Evolutionary conservation across 2,888 invertebrate species (phyloP), one percentile per base, ranked within the genome.

Genomic region (Argyra leucocephala): DNA sequence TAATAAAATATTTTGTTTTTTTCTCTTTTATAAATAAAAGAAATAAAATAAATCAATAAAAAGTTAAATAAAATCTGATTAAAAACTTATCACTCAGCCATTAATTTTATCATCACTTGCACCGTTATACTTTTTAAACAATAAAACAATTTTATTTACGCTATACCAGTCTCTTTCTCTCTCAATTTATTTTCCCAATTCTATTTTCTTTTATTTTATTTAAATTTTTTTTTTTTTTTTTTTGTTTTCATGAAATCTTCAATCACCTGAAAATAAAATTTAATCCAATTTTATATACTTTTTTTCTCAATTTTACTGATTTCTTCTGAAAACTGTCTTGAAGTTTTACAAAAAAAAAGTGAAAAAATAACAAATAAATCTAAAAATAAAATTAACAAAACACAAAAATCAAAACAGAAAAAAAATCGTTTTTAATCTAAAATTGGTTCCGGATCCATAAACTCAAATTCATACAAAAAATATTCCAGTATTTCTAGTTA

Each of bases 51-150:
- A 63, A 57, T 22, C 61, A 5, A n/a, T n/a, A 61, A 24, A 66
- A 69, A 68, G 60, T 65, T 68, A 61, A 63, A 57, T 64, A 26
- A 65, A 62, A 59, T 22, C 15, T 22, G 22, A 26, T 48, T 24
- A 7, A 22, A 57, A 58, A 22, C 26, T 37, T 37, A 37, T 2
- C 18, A 62, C n/a, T 31, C 22, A 15, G 23, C 21, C 57, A 48
- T 48, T 48, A 48, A 48, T 18, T 48, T 48, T 48, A 5, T 48
- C 15, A 18, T 48, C 4, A 15, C 31, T 31, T 31, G 10, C 31
- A 31, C 10, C 18, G 18, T 2, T 48, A 48, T n/a, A 10, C 1
- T 31, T 26, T 31, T 31, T 31, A 10, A 9, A 48, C 15, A 12
- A 48, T 48, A 48, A 48, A 48, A 48, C 18, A 48, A 48, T 48